Evolutionary conservation across 2,888 invertebrate species (phyloP), one percentile per base, ranked within the genome.

Genomic region (Salticus scenicus): DNA sequence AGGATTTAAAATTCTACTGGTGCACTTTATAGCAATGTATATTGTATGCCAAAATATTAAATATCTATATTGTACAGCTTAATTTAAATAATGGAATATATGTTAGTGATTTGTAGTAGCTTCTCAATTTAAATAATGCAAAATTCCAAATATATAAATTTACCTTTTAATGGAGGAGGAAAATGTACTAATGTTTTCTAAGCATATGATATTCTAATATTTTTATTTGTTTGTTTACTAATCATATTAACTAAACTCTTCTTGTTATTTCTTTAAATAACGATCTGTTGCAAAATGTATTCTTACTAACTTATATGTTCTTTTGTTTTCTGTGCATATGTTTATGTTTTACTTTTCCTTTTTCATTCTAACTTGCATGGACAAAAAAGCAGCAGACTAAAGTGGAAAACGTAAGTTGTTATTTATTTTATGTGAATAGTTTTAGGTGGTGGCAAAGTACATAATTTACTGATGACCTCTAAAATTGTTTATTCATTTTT

Each of bases 401-500:
- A 96, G 92, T 98, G 98, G 98, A 98, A 96, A 92, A 97, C 96
- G 97, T 97, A 94, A 96, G 95, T n/a, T 94, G 57, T 57, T 57
- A 2, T 47, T 47, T 24, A 24, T 57, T 24, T 57, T 57, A 24
- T 57, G 24, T 5, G 4, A 57, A 24, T 57, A 31, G 37, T 67
- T 67, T 66, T 33, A 67, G 33, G 31, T 67, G 37, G 17, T 42
- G 41, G n/a, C 27, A 72, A 47, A 37, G 10, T 37, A n/a, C n/a
- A n/a, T n/a, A n/a, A n/a, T n/a, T n/a, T n/a, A n/a, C n/a, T n/a
- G n/a, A n/a, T n/a, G n/a, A n/a, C n/a, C n/a, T n/a, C n/a, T n/a
- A n/a, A n/a, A n/a, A n/a, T n/a, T n/a, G n/a, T n/a, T n/a, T n/a
- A n/a, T n/a, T n/a, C n/a, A n/a, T n/a, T n/a, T n/a, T n/a, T n/a